phyloP scores from a whole-genome alignment of 2,797 vertebrate genomes.

The Danio albolineatus region DNA sequence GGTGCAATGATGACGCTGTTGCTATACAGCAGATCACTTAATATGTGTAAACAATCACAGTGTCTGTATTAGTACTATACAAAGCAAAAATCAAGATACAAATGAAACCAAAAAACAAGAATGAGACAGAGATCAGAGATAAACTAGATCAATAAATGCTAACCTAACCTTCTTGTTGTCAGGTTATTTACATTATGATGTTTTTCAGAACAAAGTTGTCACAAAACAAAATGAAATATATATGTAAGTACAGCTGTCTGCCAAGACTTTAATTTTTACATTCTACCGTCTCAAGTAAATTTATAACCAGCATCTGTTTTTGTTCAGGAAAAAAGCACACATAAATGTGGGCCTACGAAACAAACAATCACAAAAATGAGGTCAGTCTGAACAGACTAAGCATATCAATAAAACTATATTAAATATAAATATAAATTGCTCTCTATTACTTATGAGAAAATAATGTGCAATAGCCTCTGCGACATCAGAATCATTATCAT shows the following conservation, averaged over 20 bases:
- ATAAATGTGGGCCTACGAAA: neutral
- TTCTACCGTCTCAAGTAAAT: neutral
- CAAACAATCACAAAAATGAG: neutral
- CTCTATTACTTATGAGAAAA: neutral
- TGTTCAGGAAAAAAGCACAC: neutral
- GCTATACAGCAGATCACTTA: neutral
- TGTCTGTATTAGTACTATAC: neutral
- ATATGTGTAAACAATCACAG: neutral
- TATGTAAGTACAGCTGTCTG: neutral
- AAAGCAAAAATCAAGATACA: neutral
- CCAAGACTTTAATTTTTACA: neutral
- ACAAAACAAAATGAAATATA: neutral
- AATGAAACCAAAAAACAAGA: neutral
- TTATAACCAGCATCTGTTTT: neutral
- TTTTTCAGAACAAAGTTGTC: neutral
- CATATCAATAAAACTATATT: neutral
- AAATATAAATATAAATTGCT: neutral
- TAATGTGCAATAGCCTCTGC: neutral
- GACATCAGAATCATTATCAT: neutral
- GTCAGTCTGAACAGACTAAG: neutral
- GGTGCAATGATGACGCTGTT: conserved; percentile 2
- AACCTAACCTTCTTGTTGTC: neutral
- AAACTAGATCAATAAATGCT: neutral
- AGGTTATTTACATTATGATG: neutral
- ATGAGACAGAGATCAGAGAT: neutral